phyloP scores from a whole-genome alignment of 2,888 invertebrate genomes.

The Nemotelus pantherinus region DNA sequence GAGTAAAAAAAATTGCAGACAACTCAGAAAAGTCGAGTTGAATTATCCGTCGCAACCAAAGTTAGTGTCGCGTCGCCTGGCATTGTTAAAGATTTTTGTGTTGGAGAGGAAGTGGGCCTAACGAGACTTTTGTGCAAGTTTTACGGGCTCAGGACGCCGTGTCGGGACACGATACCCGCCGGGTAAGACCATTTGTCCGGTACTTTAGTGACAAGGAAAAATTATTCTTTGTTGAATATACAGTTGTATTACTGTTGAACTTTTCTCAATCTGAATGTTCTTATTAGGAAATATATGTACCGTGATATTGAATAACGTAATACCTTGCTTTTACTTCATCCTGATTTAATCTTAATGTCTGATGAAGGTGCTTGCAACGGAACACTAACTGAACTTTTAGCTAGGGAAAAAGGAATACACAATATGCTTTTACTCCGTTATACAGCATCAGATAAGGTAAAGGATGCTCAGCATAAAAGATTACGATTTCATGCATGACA shows the following conservation, averaged over 20 bases:
- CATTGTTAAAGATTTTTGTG: background rate
- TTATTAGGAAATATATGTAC: no score
- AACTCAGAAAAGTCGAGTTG: conserved; percentile 29
- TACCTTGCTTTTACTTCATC: background rate
- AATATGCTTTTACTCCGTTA: conserved; percentile 1
- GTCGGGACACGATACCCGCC: background rate
- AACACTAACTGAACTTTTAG: conserved; percentile 2
- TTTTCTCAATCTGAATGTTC: no score
- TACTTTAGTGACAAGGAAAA: conserved; percentile 3
- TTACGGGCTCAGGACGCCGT: background rate
- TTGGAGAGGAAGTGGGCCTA: conserved; percentile 3
- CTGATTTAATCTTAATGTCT: background rate
- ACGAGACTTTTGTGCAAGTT: conserved; percentile 2
- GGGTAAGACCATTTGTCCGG: conserved; percentile 19
- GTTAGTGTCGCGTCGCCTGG: background rate
- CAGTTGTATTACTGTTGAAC: no score
- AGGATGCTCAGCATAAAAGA: conserved; percentile 14
- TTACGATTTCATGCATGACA: background rate
- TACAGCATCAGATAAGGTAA: background rate
- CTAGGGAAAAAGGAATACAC: background rate
- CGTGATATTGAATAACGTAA: background rate
- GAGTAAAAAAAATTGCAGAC: conserved; percentile 28
- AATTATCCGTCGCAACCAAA: background rate
- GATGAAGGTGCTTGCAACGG: conserved; percentile 4
- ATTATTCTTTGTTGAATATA: background rate